Base-by-base conservation (phyloP, 1,140 invertebrate genomes). In the Nebria ingens region DNA sequence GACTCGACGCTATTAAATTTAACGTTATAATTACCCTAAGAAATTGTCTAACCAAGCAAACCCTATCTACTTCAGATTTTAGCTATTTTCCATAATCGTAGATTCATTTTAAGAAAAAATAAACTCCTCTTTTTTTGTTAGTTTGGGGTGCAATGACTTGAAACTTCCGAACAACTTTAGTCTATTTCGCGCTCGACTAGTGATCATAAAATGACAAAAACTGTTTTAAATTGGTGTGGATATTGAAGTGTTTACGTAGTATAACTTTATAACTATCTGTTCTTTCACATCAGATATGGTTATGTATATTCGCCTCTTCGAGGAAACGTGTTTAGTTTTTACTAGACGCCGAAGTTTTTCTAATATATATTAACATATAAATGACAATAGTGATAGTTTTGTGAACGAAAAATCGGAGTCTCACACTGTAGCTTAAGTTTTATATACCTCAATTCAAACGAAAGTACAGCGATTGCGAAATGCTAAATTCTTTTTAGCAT, bases 131-230 rank as follows among this genome's bases (percentile, higher is more conserved):
- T 45, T 45, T 45, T 17, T 45, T 12, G 40, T 45, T 45, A 45
- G 3, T 4, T 45, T 45, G 9, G 9, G 40, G 40, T n/a, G n/a
- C 40, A 45, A 45, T 45, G 40, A 45, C 40, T 45, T 45, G 40
- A 45, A 45, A 45, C 40, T 45, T 45, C 40, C 17, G 17, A 12
- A 17, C 40, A 45, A 45, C 6, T 45, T 45, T 45, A 17, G 40
- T 45, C 9, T 45, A 45, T 45, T 45, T 45, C 40, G 40, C 40
- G 40, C 40, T 45, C 40, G 40, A 45, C 9, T 59, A 57, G 55
- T 56, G 56, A 57, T 59, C 56, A 55, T 59, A 57, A 59, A 57
- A 56, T 54, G 54, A 53, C 55, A 59, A 59, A 52, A 57, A 59
- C 53, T 54, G 50, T 59, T 57, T 52, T 34, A 45, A 45, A 45